These are phyloP conservation scores for Spodoptera littoralis DNA, from an alignment of 2,888 invertebrate species.

Conservation along the genomic window DNA sequence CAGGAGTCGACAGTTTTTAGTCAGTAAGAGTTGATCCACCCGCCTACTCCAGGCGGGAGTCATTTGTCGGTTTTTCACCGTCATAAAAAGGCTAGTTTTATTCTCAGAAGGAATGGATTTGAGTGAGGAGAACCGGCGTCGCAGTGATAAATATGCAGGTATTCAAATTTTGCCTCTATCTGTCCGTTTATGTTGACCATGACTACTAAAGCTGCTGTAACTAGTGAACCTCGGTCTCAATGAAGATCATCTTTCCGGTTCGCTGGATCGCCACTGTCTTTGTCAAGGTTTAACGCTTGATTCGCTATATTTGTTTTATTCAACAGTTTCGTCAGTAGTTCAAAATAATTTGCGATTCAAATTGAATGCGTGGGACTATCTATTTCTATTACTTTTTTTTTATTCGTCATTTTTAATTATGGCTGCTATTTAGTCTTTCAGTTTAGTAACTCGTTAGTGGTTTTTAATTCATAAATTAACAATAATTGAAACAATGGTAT, in stretches of 20 bases:
- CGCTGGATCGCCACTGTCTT: constrained; percentile 12
- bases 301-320: constrained; percentile 15
- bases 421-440: no score
- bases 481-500: no score
- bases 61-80: no score
- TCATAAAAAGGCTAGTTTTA: constrained; percentile 90
- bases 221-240: constrained; percentile 14
- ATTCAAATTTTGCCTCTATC: constrained; percentile 24
- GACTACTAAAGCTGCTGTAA: constrained; percentile 16
- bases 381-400: no score
- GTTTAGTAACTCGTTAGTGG: no score
- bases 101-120: constrained; percentile 96
- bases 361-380: constrained; percentile 1
- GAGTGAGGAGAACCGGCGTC: constrained; percentile 90
- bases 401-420: no score
- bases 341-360: not conserved
- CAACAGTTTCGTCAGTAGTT: not conserved
- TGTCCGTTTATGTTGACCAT: constrained; percentile 25
- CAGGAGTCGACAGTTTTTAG: not conserved
- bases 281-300: constrained; percentile 23
- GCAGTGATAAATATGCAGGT: constrained; percentile 92
- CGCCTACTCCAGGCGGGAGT: no score
- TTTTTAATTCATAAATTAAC: no score
- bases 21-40: no score
- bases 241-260: constrained; percentile 29